Conservation (phyloP, 2,888 invertebrate genomes). For the Drosophila nigricruria region DNA sequence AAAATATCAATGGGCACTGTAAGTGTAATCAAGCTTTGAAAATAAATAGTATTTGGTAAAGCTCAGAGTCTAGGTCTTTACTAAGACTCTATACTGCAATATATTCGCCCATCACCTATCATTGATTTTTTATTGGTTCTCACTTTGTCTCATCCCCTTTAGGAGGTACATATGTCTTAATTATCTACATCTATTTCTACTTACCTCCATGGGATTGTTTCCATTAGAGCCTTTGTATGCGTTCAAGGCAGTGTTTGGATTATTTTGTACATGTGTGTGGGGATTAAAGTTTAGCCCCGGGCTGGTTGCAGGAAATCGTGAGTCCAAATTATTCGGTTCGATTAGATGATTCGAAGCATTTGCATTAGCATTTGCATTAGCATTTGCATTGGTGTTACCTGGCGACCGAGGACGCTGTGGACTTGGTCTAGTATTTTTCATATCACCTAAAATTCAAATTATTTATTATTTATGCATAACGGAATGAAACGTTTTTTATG, state of each 20-base stretch:
- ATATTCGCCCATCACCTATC: too few relatives aligned
- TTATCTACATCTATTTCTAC: too few relatives aligned
- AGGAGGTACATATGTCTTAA: too few relatives aligned
- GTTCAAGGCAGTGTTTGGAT: slow-evolving; percentile 62
- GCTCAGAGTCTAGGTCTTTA: neutral
- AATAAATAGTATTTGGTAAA: neutral
- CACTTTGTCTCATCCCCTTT: too few relatives aligned
- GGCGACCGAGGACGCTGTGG: slow-evolving; percentile 83
- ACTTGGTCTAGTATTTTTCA: slow-evolving; percentile 85
- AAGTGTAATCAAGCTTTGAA: neutral
- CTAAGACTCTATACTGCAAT: neutral
- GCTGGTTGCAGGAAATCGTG: slow-evolving; percentile 80
- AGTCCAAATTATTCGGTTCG: slow-evolving; percentile 73
- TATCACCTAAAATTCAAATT: slow-evolving; percentile 66
- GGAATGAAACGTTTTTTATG: neutral
- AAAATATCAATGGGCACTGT: neutral
- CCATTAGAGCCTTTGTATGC: slow-evolving; percentile 62
- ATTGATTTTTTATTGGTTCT: too few relatives aligned
- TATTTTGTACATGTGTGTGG: slow-evolving; percentile 63
- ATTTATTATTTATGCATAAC: neutral
- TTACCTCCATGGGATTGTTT: slow-evolving; percentile 59
- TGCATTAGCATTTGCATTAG: slow-evolving; percentile 23
- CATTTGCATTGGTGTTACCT: slow-evolving; percentile 26
- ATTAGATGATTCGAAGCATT: slow-evolving; percentile 47
- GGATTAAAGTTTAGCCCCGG: slow-evolving; percentile 82